These are phyloP conservation scores for Morone saxatilis DNA, from an alignment of 2,113 vertebrate species.

Conservation along the genomic window DNA sequence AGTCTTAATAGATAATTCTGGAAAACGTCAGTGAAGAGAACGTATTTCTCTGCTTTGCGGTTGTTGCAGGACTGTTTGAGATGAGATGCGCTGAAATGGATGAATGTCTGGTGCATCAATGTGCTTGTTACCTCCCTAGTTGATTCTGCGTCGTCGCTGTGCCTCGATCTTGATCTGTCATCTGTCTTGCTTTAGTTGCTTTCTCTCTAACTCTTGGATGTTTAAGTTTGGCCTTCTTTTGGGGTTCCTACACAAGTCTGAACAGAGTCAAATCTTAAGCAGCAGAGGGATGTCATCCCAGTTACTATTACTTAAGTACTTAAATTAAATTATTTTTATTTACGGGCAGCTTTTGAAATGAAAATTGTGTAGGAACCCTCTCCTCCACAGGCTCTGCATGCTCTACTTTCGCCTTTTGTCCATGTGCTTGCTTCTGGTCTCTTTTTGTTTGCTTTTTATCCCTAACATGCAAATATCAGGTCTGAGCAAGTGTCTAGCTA, in stretches of 20 bases:
- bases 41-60: not conserved
- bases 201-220: conserved; percentile 15
- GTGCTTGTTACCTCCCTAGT: conserved; percentile 41
- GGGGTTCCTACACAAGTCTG: conserved; percentile 56
- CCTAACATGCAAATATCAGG: conserved; percentile 24
- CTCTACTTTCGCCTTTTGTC: conserved; percentile 31
- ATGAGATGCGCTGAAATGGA: conserved; percentile 55
- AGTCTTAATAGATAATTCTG: not conserved
- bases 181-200: conserved; percentile 16
- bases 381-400: conserved; percentile 47
- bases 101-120: conserved; percentile 64
- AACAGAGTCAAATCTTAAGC: not conserved
- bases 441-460: conserved; percentile 37
- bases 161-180: conserved; percentile 25
- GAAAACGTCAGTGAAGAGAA: not conserved
- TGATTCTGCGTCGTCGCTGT: conserved; percentile 34
- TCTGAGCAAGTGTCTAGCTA: not conserved
- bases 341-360: not conserved
- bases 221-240: not conserved
- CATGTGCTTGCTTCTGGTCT: conserved; percentile 46
- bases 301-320: no score
- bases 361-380: conserved; percentile 47
- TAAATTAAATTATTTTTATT: not conserved
- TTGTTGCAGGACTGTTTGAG: conserved; percentile 53
- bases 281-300: not conserved